Conservation (phyloP, 2,113 vertebrate genomes). For the Leptobrachium ailaonicum region DNA sequence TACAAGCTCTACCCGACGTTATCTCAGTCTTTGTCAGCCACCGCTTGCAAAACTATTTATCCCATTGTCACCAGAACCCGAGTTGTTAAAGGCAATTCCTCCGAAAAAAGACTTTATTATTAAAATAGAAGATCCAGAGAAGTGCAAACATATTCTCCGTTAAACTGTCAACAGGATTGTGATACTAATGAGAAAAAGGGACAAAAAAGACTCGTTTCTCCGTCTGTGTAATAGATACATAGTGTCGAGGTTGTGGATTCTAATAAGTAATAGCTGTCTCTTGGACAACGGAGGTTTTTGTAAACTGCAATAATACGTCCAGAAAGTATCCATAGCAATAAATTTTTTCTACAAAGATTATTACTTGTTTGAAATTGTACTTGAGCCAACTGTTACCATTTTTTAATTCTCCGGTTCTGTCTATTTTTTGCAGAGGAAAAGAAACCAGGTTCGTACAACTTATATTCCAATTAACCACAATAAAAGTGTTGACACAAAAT, state of each 20-base stretch:
- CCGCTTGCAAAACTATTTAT: background rate
- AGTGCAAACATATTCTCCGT: background rate
- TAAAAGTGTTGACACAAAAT: too few species aligned
- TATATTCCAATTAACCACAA: too few species aligned
- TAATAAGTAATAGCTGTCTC: background rate
- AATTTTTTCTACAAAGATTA: too few species aligned
- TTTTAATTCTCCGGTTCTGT: too few species aligned
- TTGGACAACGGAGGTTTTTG: background rate
- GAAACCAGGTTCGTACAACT: too few species aligned
- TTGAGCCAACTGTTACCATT: too few species aligned
- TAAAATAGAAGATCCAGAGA: background rate
- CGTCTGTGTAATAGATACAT: background rate
- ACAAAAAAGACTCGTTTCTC: background rate
- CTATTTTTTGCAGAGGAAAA: too few species aligned
- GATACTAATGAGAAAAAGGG: background rate
- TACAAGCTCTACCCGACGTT: background rate
- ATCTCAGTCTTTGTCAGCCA: background rate
- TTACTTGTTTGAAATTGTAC: too few species aligned
- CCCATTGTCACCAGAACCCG: background rate
- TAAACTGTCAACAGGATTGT: background rate
- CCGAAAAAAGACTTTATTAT: background rate
- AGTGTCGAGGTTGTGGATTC: background rate
- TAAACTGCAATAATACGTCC: too few species aligned
- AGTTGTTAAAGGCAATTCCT: background rate
- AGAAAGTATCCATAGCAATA: too few species aligned